Percentiles rank a stretch among this genome's conserved stretches.
Evolutionary conservation across 1,140 invertebrate genomes (phyloP).

Genomic region (Drosophila simulans): DNA sequence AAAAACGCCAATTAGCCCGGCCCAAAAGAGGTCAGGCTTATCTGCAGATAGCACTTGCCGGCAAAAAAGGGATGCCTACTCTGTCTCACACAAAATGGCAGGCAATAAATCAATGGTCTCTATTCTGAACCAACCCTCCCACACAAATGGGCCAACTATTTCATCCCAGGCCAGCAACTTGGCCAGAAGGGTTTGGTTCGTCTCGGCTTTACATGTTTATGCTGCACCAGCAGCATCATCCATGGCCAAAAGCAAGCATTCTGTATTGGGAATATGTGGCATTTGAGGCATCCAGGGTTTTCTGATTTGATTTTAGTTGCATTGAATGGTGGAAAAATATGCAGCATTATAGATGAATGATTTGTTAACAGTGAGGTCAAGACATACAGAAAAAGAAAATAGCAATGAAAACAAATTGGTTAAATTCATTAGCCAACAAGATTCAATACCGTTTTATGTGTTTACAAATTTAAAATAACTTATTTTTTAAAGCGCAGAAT

Average conservation of each 20-base stretch:
- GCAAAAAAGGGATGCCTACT: conserved; percentile 55
- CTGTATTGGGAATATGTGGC: conserved; percentile 3
- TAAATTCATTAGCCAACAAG: no score
- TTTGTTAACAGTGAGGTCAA: neutral
- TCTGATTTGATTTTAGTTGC: conserved; percentile 15
- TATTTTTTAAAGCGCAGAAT: no score
- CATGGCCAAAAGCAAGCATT: conserved; percentile 23
- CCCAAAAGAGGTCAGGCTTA: conserved; percentile 69
- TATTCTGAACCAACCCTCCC: conserved; percentile 4
- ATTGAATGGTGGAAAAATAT: neutral
- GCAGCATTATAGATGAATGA: no score
- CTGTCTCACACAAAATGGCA: conserved; percentile 51
- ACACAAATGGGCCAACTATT: conserved; percentile 8
- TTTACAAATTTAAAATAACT: no score
- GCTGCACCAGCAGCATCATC: conserved; percentile 23
- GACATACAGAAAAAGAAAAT: neutral
- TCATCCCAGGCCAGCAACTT: conserved; percentile 8
- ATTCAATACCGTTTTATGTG: no score
- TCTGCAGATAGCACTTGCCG: conserved; percentile 55
- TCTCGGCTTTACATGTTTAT: conserved; percentile 34
- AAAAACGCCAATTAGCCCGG: conserved; percentile 80
- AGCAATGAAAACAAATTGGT: no score
- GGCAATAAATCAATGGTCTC: conserved; percentile 73
- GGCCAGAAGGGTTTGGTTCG: conserved; percentile 14
- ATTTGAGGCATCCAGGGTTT: conserved; percentile 1